Evolutionary conservation across 2,888 invertebrate species (phyloP).

Genomic region (Helobdella robusta): DNA sequence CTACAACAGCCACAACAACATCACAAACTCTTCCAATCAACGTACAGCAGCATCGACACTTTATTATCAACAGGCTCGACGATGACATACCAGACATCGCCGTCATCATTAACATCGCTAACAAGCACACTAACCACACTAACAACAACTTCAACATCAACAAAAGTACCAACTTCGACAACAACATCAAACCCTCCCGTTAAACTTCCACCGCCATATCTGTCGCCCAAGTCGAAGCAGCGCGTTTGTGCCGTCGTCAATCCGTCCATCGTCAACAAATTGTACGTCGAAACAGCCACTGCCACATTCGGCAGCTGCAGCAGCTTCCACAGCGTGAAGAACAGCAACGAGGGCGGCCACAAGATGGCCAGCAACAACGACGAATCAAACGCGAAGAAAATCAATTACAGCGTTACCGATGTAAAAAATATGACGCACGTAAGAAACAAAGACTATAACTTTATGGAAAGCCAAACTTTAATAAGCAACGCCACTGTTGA

Average conservation of each 20-base stretch:
- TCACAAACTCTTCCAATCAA: too few species aligned
- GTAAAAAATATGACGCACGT: not conserved
- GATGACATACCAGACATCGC: too few species aligned
- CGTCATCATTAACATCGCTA: too few species aligned
- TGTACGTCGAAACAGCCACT: not conserved
- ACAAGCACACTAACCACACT: too few species aligned
- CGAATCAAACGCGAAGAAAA: not conserved
- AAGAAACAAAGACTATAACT: not conserved
- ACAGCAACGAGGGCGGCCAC: not conserved
- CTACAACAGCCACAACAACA: too few species aligned
- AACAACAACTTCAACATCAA: too few species aligned
- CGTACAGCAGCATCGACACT: too few species aligned
- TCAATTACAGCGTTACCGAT: not conserved
- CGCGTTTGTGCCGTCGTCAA: slow-evolving; percentile 21
- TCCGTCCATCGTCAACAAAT: slow-evolving; percentile 11
- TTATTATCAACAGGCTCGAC: too few species aligned
- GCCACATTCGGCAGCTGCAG: not conserved
- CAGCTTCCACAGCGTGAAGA: not conserved
- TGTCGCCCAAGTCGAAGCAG: slow-evolving; percentile 13
- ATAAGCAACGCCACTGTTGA: not conserved
- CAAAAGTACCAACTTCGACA: too few species aligned
- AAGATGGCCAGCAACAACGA: not conserved
- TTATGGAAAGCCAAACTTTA: not conserved
- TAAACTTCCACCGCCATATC: slow-evolving; percentile 17
- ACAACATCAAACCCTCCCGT: too few species aligned